These are phyloP conservation scores for Petrocephalus schoutedeni DNA, from an alignment of 2,797 vertebrate genomes.

Conservation along the genomic window DNA sequence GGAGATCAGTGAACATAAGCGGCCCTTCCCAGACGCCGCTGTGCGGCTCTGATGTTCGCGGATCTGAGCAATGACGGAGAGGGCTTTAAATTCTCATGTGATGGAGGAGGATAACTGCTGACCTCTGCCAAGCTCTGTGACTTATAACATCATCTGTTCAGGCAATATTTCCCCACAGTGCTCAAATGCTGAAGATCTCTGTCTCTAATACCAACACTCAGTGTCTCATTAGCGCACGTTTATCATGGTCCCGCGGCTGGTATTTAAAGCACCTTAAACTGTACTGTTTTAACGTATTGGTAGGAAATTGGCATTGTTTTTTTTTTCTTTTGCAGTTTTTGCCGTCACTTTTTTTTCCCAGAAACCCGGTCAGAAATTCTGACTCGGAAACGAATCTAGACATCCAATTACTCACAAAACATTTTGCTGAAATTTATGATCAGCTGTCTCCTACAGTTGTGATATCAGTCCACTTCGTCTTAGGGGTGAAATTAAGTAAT, in stretches of 20 bases:
- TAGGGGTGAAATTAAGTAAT: too few relatives aligned
- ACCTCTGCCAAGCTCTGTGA: conserved; percentile 20
- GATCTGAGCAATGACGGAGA: conserved; percentile 5
- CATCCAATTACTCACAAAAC: neutral
- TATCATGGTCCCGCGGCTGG: neutral
- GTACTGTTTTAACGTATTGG: neutral
- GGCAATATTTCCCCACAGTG: neutral
- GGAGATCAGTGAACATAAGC: neutral
- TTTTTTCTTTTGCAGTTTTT: neutral
- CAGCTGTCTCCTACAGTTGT: neutral
- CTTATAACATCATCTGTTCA: neutral
- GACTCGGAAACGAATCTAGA: neutral
- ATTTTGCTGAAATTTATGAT: neutral
- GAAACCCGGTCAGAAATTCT: neutral
- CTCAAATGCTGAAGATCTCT: neutral
- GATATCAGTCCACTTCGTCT: too few relatives aligned
- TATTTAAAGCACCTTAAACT: neutral
- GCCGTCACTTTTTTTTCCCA: neutral
- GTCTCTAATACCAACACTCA: neutral
- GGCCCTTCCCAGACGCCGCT: neutral
- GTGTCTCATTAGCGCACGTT: neutral
- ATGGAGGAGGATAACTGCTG: conserved; percentile 28
- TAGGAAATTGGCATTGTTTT: neutral
- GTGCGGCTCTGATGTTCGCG: neutral
- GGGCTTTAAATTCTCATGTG: conserved; percentile 16